Base-by-base conservation (phyloP, 2,797 vertebrate genomes). In the Aplochiton taeniatus region DNA sequence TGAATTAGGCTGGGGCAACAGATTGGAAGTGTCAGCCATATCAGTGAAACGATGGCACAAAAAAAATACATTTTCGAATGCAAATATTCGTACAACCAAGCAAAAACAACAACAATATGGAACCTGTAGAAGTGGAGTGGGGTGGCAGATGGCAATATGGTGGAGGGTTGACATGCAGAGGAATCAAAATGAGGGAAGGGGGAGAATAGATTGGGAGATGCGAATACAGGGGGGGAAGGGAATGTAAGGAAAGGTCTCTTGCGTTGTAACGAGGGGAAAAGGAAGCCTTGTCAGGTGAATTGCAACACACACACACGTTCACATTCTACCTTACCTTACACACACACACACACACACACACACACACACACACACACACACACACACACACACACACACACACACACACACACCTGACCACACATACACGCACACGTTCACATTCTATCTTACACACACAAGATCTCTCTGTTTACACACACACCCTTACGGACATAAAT, bases 341-440 rank as follows among this genome's bases (percentile, higher is more conserved):
- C 53, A 55, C 53, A 54, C 52, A 54, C 3, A 54, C 18, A 51
- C 48, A 16, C 48, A 61, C 58, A 17, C 58, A 59, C 44, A 58
- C 57, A 57, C 4, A 57, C 44, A 9, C 9, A 54, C 31, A 57
- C 44, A 61, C 13, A 49, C 47, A n/a, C 47, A n/a, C 47, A 14
- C 19, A 19, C 31, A 41, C 31, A 57, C 5, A 52, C 49, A 19
- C 31, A 44, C 61, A 63, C 47, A 50, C 59, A 61, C 46, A 61
- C 8, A 31, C 12, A 13, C 17, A 20, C 6, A 20, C 59, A 20
- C 12, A 31, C 46, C 20, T 11, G 10, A 20, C 11, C 31, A 7
- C 31, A 43, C 31, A 51, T 17, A 52, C 13, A 17, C 17, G 18
- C 31, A 31, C 31, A 31, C 31, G 2, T 31, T 31, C 31, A 31